A percentile compares a stretch with the other conserved stretches of the same genome.
These are phyloP conservation scores for Ips typographus DNA, from an alignment of 1,140 invertebrate species.

Conservation along the genomic window DNA sequence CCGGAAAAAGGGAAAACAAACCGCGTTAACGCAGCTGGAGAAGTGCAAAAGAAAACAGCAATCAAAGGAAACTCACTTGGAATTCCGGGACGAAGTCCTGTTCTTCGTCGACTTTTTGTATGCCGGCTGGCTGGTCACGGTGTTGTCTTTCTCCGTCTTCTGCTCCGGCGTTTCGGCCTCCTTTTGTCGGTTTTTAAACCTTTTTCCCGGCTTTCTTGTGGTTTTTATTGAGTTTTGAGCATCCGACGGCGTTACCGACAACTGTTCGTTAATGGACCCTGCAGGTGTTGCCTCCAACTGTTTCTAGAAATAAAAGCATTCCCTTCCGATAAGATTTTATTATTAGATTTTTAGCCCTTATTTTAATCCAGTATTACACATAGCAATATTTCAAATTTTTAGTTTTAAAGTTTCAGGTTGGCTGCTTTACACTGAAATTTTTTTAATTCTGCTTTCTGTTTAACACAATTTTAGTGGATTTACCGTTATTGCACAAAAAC, in stretches of 20 bases:
- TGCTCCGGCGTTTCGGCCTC: conserved; percentile 48
- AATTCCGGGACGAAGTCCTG: conserved; percentile 36
- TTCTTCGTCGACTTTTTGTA: conserved; percentile 41
- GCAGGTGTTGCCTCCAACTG: conserved; percentile 65
- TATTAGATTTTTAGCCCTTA: too few relatives aligned
- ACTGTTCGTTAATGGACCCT: conserved; percentile 59
- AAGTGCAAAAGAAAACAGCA: neutral
- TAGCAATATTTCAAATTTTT: too few relatives aligned
- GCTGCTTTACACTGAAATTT: too few relatives aligned
- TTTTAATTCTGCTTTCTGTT: too few relatives aligned
- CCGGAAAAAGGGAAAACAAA: too few relatives aligned
- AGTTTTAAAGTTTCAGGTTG: too few relatives aligned
- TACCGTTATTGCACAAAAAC: neutral
- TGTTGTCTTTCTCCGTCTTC: conserved; percentile 37
- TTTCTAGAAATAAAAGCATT: conserved; percentile 44
- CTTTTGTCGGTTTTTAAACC: conserved; percentile 48
- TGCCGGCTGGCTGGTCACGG: conserved; percentile 40
- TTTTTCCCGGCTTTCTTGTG: conserved; percentile 56
- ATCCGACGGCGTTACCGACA: conserved; percentile 55
- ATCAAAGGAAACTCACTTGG: conserved; percentile 38
- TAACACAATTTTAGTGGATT: neutral
- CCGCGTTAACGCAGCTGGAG: too few relatives aligned
- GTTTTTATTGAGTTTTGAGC: conserved; percentile 56
- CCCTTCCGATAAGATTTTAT: neutral
- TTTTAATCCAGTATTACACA: too few relatives aligned